Evolutionary conservation across 2,888 invertebrate species (phyloP).

Genomic region (Ashinkailepas kermadecensis): DNA sequence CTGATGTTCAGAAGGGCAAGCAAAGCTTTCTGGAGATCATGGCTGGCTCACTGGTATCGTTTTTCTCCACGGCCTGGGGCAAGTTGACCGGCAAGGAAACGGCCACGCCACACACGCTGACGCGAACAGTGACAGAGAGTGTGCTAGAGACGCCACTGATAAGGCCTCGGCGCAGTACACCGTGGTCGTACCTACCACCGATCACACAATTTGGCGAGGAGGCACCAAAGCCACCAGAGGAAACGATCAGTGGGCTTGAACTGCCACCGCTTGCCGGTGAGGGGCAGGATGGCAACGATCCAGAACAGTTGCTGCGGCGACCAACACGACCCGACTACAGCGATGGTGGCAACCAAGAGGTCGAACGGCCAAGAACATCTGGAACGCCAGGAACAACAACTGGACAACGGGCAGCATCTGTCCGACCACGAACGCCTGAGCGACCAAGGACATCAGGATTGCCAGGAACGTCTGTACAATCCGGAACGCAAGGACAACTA

Average conservation of each 20-base stretch:
- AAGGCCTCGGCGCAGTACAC: background rate
- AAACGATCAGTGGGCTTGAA: background rate
- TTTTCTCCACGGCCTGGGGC: background rate
- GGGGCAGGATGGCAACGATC: background rate
- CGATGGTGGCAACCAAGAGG: background rate
- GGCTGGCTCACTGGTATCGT: background rate
- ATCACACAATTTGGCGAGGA: background rate
- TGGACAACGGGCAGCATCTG: background rate
- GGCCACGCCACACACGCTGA: background rate
- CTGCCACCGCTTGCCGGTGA: background rate
- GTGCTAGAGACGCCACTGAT: background rate
- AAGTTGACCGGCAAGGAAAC: background rate
- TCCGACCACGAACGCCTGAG: background rate
- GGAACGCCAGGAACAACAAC: background rate
- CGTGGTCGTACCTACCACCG: background rate
- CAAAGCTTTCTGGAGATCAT: background rate
- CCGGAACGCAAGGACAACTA: too few relatives aligned
- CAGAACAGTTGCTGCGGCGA: background rate
- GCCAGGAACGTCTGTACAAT: too few relatives aligned
- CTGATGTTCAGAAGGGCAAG: background rate
- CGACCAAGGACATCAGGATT: too few relatives aligned
- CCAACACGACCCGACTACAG: background rate
- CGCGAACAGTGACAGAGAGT: background rate
- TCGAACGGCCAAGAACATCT: too few relatives aligned
- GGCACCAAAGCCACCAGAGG: background rate